Evolutionary conservation across 2,888 invertebrate genomes (phyloP).

Genomic region (Hecatera dysodea): DNA sequence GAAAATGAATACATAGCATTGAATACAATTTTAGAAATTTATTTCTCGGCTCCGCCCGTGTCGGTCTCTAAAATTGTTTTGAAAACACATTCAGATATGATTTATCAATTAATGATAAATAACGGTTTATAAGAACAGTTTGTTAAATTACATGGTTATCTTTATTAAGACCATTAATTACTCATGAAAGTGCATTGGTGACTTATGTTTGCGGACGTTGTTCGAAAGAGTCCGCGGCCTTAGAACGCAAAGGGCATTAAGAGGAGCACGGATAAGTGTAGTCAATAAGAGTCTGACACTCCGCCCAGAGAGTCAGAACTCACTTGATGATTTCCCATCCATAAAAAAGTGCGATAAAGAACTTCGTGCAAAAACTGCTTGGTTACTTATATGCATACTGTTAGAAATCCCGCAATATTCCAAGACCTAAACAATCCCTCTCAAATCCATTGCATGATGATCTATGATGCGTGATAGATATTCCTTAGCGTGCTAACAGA

Average conservation of each 20-base stretch:
- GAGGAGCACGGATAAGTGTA: too few species aligned
- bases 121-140: constrained; percentile 6
- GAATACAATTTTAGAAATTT: background rate
- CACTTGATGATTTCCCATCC: too few species aligned
- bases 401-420: too few species aligned
- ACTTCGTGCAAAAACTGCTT: too few species aligned
- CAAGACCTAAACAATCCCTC: background rate
- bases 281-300: too few species aligned
- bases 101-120: constrained; percentile 16
- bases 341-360: too few species aligned
- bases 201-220: background rate
- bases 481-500: constrained; percentile 18
- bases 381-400: too few species aligned
- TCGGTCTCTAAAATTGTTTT: constrained; percentile 1
- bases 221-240: too few species aligned
- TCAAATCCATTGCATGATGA: constrained; percentile 26
- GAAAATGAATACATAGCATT: background rate
- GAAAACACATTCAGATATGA: background rate
- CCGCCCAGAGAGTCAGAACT: too few species aligned
- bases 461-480: constrained; percentile 30
- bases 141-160: background rate
- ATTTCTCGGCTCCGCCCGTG: background rate
- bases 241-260: too few species aligned
- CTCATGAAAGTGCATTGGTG: background rate
- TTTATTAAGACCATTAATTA: constrained; percentile 14